phyloP scores from a whole-genome alignment of 2,113 vertebrate species.

The Oenanthe melanoleuca region DNA sequence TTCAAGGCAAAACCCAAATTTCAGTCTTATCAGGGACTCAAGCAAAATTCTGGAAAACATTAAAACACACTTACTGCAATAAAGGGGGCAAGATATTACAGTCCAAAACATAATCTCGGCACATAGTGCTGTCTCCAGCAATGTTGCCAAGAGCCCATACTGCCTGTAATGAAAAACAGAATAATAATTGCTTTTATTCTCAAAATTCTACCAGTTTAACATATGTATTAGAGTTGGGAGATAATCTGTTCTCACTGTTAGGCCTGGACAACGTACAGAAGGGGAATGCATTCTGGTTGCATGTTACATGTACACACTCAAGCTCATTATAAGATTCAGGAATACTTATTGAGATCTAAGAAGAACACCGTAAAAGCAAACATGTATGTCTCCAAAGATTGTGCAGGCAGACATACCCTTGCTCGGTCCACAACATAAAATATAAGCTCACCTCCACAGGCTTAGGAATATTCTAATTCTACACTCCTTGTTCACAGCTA shows the following conservation, averaged over 20 bases:
- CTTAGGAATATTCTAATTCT: neutral
- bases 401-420: neutral
- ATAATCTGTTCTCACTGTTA: neutral
- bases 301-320: neutral
- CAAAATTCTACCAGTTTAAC: neutral
- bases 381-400: neutral
- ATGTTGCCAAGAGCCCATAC: conserved; percentile 99
- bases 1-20: neutral
- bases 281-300: neutral
- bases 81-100: conserved; percentile 96
- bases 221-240: neutral
- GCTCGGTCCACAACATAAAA: neutral
- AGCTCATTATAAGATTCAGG: neutral
- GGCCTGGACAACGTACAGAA: neutral
- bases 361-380: neutral
- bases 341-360: neutral
- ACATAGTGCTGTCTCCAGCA: conserved; percentile 97
- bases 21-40: neutral
- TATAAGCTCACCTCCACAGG: neutral
- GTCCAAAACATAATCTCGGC: conserved; percentile 96
- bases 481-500: neutral
- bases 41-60: neutral
- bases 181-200: neutral
- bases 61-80: conserved; percentile 87
- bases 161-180: conserved; percentile 79